phyloP scores from a whole-genome alignment of 2,888 invertebrate species.

The Xestia ashworthii region DNA sequence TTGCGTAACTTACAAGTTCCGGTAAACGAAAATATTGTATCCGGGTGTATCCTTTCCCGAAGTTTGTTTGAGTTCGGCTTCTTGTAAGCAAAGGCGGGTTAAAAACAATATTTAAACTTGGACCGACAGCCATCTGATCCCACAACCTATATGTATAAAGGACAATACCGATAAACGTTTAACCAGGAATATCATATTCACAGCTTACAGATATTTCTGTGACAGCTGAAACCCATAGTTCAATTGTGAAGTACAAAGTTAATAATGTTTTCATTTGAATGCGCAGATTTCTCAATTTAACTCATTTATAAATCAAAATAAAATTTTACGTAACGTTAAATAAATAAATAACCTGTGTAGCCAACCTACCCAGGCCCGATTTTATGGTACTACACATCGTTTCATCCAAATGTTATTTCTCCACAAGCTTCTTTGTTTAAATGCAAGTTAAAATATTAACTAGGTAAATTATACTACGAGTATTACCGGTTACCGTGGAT shows the following conservation, averaged over 20 bases:
- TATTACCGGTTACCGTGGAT: slow-evolving; percentile 19
- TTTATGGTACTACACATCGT: no score
- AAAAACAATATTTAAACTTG: slow-evolving; percentile 16
- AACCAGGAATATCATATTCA: neutral
- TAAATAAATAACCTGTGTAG: neutral
- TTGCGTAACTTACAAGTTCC: neutral
- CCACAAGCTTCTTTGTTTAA: neutral
- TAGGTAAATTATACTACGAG: slow-evolving; percentile 5
- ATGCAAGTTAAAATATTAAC: slow-evolving; percentile 24
- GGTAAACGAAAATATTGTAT: neutral
- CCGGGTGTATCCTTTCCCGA: neutral
- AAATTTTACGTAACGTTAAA: neutral
- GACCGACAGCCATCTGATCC: neutral
- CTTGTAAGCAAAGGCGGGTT: neutral
- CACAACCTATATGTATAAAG: neutral
- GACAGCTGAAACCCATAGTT: neutral
- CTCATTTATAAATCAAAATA: neutral
- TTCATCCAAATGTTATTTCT: neutral
- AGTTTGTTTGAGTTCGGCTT: neutral
- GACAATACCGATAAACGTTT: neutral
- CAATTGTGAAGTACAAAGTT: neutral
- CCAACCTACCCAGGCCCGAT: neutral
- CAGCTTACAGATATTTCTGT: neutral
- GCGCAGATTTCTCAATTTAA: neutral
- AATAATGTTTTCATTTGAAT: neutral